phyloP scores from a whole-genome alignment of 2,888 invertebrate genomes.

The Chalcosyrphus nemorum region DNA sequence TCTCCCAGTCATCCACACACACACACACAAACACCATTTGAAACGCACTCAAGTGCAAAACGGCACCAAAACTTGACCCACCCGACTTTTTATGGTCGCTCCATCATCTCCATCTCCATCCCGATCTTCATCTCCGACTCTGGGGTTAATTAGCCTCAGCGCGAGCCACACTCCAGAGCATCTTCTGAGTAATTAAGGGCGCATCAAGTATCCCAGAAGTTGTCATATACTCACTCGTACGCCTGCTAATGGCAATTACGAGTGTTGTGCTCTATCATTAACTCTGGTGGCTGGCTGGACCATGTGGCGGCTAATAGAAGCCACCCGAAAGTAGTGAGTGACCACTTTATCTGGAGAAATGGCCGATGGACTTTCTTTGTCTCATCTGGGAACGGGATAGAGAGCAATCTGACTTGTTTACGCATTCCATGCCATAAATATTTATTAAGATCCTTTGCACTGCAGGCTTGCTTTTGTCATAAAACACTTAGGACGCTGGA shows the following conservation, averaged over 20 bases:
- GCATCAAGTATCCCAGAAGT: conserved; percentile 71
- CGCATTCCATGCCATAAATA: conserved; percentile 72
- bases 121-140: conserved; percentile 38
- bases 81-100: conserved; percentile 64
- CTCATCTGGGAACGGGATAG: conserved; percentile 19
- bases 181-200: conserved; percentile 68
- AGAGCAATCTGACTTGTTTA: conserved; percentile 64
- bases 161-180: conserved; percentile 70
- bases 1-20: neutral
- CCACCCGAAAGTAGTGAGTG: conserved; percentile 67
- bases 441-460: conserved; percentile 70
- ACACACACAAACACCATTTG: neutral
- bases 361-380: conserved; percentile 68
- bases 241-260: conserved; percentile 67
- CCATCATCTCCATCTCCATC: no score
- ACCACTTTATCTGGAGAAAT: conserved; percentile 60
- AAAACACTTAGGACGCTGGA: conserved; percentile 66
- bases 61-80: conserved; percentile 71
- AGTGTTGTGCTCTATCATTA: conserved; percentile 51
- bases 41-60: conserved; percentile 70
- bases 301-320: conserved; percentile 40
- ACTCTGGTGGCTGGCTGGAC: conserved; percentile 24
- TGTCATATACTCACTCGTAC: conserved; percentile 65
- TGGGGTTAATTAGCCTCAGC: conserved; percentile 71
- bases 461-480: conserved; percentile 65